Evolutionary conservation across 2,113 vertebrate species (phyloP).

Genomic region (Syngnathoides biaculeatus): DNA sequence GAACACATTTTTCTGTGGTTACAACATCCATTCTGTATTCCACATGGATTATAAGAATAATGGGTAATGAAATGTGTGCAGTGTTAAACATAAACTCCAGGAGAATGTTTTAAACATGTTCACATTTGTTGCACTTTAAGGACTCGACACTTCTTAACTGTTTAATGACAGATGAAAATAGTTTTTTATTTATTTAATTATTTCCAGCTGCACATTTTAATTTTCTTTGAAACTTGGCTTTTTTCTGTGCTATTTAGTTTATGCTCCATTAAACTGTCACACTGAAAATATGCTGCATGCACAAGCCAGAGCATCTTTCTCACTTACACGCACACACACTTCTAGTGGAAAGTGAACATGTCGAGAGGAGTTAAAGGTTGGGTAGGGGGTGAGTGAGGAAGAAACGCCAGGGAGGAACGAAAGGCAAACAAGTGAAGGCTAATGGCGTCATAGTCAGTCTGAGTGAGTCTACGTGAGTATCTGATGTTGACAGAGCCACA

Average conservation of each 20-base stretch:
- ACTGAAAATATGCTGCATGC: conserved; percentile 9
- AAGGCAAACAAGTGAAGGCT: conserved; percentile 28
- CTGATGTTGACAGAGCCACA: conserved; percentile 57
- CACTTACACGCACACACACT: conserved; percentile 36
- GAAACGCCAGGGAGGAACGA: conserved; percentile 26
- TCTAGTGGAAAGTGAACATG: conserved; percentile 26
- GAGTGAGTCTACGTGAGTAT: conserved; percentile 56
- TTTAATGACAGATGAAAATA: conserved; percentile 21
- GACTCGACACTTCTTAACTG: conserved; percentile 14
- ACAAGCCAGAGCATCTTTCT: conserved; percentile 15
- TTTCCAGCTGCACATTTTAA: conserved; percentile 1
- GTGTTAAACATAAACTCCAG: background rate
- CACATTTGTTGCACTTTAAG: background rate
- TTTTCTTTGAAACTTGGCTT: conserved; percentile 19
- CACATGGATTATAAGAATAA: background rate
- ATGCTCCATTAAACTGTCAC: conserved; percentile 48
- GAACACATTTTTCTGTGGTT: background rate
- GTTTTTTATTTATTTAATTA: conserved; percentile 11
- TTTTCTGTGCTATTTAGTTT: conserved; percentile 15
- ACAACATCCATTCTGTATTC: background rate
- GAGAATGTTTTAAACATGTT: background rate
- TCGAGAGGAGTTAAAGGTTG: conserved; percentile 23
- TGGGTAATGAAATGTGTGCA: background rate
- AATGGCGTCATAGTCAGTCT: conserved; percentile 47
- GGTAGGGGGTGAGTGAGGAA: conserved; percentile 18